These are phyloP conservation scores for Festucalex cinctus DNA, from an alignment of 2,113 vertebrate species.

Conservation along the genomic window DNA sequence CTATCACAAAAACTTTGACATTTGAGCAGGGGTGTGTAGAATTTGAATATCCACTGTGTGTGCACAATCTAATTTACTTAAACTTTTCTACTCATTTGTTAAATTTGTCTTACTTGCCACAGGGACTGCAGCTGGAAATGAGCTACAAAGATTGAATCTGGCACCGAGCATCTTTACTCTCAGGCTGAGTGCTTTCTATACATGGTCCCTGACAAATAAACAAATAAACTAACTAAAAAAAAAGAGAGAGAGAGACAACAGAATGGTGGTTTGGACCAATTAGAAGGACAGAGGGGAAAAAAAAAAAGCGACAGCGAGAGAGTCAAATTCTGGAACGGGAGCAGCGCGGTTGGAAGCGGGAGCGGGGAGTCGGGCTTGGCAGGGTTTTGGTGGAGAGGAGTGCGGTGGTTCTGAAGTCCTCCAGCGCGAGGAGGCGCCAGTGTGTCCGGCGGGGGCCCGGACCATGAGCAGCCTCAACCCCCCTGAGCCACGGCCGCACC, in stretches of 20 bases:
- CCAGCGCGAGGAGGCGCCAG: constrained; percentile 85
- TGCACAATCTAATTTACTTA: background rate
- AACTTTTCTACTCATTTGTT: background rate
- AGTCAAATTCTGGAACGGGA: constrained; percentile 52
- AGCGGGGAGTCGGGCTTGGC: constrained; percentile 72
- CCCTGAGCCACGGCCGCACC: constrained; percentile 70
- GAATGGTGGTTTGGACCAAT: constrained; percentile 26
- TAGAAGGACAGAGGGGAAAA: constrained; percentile 17
- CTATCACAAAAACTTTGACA: background rate
- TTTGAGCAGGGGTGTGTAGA: background rate
- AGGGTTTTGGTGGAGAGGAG: constrained; percentile 77
- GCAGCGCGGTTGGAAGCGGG: constrained; percentile 67
- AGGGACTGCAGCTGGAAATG: background rate
- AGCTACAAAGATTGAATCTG: background rate
- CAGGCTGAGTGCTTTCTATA: background rate
- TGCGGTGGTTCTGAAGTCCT: constrained; percentile 89
- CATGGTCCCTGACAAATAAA: constrained; percentile 7
- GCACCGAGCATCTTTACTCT: background rate
- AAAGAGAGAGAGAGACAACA: constrained; percentile 22
- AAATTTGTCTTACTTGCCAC: background rate
- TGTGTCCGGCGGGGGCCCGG: constrained; percentile 80
- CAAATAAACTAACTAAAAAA: constrained; percentile 51
- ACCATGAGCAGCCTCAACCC: constrained; percentile 75
- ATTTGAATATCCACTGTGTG: background rate
- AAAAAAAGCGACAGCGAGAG: constrained; percentile 27